Evolutionary conservation across 2,888 invertebrate genomes (phyloP), one percentile per base, ranked within the genome.

Genomic region (Gisinianus flammeolus): DNA sequence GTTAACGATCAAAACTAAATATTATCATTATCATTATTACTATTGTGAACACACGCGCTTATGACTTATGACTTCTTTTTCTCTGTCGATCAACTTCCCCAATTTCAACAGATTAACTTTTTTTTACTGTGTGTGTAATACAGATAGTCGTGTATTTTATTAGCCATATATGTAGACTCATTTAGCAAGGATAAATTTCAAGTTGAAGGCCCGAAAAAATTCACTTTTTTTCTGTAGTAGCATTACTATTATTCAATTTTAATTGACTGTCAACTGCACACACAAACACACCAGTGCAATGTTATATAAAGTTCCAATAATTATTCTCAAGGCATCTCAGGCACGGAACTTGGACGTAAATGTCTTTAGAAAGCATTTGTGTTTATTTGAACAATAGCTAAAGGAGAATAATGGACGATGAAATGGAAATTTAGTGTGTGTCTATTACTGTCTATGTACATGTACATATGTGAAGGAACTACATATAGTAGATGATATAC

Each of bases 151-250:
- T 44, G 16, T 44, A 12, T 12, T 44, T 44, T 44, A 44, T 44
- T 44, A 44, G 44, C 44, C 44, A 44, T 44, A 44, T 44, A 44
- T 44, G 44, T 44, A 44, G 19, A 44, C 44, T 4, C 44, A 44
- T 6, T 44, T 58, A 58, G 35, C 67, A 31, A 58, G 19, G 10
- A 58, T n/a, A 24, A 26, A 28, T 68, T 68, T 68, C 68, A 68
- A 68, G 68, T 68, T 68, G 68, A 68, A 68, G 68, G 68, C 44
- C 44, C 44, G 33, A 44, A n/a, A 68, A 22, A 44, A 44, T 68
- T 68, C 44, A 12, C 12, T 44, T 44, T 44, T 44, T 44, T 35
- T 35, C 44, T 44, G 6, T 44, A 44, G 2, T 44, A 16, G n/a
- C n/a, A n/a, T n/a, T n/a, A n/a, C n/a, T n/a, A n/a, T 44, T 44